Percentiles rank a stretch among this genome's conserved stretches.
Evolutionary conservation across 2,113 vertebrate species (phyloP).

Genomic region (Pseudopipra pipra): DNA sequence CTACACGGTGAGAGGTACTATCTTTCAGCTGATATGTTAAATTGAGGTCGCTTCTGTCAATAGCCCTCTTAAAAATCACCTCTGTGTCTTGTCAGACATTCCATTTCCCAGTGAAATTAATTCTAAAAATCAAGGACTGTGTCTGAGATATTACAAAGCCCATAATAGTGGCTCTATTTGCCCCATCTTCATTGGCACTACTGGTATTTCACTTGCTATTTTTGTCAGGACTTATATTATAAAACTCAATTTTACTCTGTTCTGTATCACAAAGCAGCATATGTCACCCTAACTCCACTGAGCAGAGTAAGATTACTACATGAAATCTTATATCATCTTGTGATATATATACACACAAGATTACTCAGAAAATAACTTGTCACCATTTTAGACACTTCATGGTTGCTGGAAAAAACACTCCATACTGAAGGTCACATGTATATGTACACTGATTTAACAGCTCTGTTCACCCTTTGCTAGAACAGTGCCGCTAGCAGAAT

Average conservation of each 20-base stretch:
- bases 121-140: conserved; percentile 56
- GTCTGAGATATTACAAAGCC: conserved; percentile 25
- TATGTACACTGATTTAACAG: neutral
- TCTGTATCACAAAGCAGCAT: conserved; percentile 58
- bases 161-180: conserved; percentile 8
- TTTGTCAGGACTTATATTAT: conserved; percentile 45
- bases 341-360: conserved; percentile 50
- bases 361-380: conserved; percentile 58
- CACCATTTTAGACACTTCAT: conserved; percentile 41
- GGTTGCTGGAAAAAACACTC: conserved; percentile 20
- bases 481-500: neutral
- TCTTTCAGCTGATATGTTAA: conserved; percentile 43
- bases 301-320: conserved; percentile 37
- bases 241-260: conserved; percentile 44
- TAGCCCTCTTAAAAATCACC: conserved; percentile 53
- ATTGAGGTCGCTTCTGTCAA: conserved; percentile 52
- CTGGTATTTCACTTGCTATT: conserved; percentile 41
- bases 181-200: neutral
- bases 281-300: conserved; percentile 45
- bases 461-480: neutral
- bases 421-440: conserved; percentile 36
- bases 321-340: conserved; percentile 38
- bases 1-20: neutral
- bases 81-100: conserved; percentile 52
- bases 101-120: conserved; percentile 51